Conservation (phyloP, 92 coral and sea anemone genomes). For the Galaxea fascicularis region DNA sequence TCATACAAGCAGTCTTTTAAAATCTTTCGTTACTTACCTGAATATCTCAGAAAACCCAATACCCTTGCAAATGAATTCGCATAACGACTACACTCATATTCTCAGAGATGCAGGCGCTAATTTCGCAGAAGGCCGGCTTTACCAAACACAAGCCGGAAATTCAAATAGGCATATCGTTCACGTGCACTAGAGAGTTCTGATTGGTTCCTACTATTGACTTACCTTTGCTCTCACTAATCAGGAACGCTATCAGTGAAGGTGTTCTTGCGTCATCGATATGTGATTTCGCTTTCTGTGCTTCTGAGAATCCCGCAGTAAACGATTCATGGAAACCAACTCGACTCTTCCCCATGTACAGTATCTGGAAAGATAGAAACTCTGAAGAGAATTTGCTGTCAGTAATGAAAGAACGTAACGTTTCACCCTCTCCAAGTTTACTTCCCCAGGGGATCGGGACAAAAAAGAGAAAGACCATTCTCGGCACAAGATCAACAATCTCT, state of each 20-base stretch:
- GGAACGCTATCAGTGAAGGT: not conserved
- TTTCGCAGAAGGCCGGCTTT: not conserved
- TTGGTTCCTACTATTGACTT: not conserved
- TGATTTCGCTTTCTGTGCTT: not conserved
- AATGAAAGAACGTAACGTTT: not conserved
- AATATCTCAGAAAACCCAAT: not conserved
- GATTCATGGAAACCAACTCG: not conserved
- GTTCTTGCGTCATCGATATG: not conserved
- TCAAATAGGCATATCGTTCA: not conserved
- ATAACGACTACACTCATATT: not conserved
- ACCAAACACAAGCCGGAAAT: not conserved
- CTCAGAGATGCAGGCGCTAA: not conserved
- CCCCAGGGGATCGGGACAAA: not conserved
- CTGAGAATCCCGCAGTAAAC: conserved; percentile 10
- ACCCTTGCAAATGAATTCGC: not conserved
- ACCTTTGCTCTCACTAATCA: not conserved
- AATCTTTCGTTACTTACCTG: not conserved
- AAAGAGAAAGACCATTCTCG: not conserved
- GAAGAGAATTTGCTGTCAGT: too few relatives aligned
- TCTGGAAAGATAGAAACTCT: not conserved
- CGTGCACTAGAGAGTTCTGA: not conserved
- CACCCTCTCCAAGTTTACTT: not conserved
- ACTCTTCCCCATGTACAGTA: too few relatives aligned
- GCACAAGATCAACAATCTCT: not conserved
- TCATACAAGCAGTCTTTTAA: not conserved